Percentiles rank a stretch among this genome's conserved stretches.
Evolutionary conservation across 2,797 vertebrate genomes (phyloP).

Genomic region (Myotis planiceps): DNA sequence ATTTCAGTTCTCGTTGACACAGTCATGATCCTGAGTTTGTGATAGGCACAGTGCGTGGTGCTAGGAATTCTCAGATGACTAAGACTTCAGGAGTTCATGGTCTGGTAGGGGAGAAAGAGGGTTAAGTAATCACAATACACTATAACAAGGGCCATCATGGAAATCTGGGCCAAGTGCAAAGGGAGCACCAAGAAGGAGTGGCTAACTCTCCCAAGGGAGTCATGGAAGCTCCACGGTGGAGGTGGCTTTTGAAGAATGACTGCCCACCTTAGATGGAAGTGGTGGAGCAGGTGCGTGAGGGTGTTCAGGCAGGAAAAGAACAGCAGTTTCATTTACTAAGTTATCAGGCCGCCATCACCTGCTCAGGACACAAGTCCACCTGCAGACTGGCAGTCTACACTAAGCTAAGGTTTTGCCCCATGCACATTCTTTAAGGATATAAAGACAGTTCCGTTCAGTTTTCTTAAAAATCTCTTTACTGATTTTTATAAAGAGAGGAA

Average conservation of each 20-base stretch:
- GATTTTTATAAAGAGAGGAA: no score
- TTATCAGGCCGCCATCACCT: accelerated
- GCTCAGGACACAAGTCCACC: not conserved
- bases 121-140: not conserved
- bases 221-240: not conserved
- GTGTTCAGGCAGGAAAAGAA: not conserved
- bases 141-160: not conserved
- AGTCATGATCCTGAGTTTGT: slow-evolving; percentile 46
- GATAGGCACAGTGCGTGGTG: not conserved
- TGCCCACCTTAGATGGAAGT: not conserved
- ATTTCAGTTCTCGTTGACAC: not conserved
- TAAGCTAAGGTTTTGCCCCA: accelerated
- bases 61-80: not conserved
- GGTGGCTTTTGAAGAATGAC: not conserved
- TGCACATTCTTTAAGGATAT: not conserved
- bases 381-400: accelerated
- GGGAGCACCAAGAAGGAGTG: not conserved
- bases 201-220: not conserved
- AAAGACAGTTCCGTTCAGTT: not conserved
- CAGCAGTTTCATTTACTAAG: accelerated
- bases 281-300: not conserved
- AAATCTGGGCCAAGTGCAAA: not conserved
- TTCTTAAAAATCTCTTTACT: no score
- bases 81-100: no score
- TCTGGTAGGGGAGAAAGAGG: not conserved